Evolutionary conservation across 2,797 vertebrate species (phyloP), one percentile per base, ranked within the genome.

Genomic region (Anguilla pacifica): DNA sequence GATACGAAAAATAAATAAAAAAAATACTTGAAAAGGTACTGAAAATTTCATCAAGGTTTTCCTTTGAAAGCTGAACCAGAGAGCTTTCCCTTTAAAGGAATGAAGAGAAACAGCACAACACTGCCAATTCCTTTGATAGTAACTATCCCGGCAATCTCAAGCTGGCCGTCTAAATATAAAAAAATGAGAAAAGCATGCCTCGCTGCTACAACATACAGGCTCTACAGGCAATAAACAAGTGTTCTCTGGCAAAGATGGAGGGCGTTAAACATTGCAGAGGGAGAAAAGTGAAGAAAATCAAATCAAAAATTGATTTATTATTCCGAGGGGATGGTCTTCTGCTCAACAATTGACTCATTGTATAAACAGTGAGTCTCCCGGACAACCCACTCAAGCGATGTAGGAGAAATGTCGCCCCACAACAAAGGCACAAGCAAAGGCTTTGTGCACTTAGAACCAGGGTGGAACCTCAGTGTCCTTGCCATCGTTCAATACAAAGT

Each of bases 321-420:
- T 57, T 88, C 74, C 31, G n/a, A 84, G 46, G 84, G 57, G 67
- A 79, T 31, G 77, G 7, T 25, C 25, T 84, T 31, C 35, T 85
- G 64, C 57, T 67, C 57, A 53, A 83, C 61, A 84, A 55, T 43
- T 77, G 61, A 53, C 51, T 86, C 85, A 86, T 57, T 55, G 35
- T 81, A 25, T 59, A 88, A 79, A 88, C 84, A 22, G 74, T 70
- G 81, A 7, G 88, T 88, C 67, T 72, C 64, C 79, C 43, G 11
- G 81, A 84, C 88, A 88, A 88, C 59, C 28, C 46, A 67, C 10
- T 86, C 11, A 35, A 77, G 49, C 46, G 6, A 28, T 7, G 5
- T 28, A 74, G 72, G 81, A 49, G 25, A 83, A 86, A 67, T 61
- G 79, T 88, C 85, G 85, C 49, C 77, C 43, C 43, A 46, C 25